phyloP scores from a whole-genome alignment of 2,888 invertebrate species.

The Epistrophella euchroma region DNA sequence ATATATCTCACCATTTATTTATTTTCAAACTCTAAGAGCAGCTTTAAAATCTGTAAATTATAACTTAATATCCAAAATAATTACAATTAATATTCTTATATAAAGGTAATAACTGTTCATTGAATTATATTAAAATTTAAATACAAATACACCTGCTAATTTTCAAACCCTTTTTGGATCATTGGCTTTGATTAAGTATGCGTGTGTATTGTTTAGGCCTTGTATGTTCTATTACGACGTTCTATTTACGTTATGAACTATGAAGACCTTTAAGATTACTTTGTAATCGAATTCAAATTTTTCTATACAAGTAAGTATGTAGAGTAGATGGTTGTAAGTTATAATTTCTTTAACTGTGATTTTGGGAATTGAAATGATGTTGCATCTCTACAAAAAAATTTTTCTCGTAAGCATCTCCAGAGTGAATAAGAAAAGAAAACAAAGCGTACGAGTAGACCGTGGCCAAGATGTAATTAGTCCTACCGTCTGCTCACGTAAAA shows the following conservation, averaged over 20 bases:
- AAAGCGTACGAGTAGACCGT: constrained; percentile 71
- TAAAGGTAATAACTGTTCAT: background rate
- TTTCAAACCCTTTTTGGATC: constrained; percentile 6
- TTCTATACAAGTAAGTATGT: background rate
- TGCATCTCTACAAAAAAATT: background rate
- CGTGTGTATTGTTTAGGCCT: background rate
- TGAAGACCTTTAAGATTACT: background rate
- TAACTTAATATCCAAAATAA: background rate
- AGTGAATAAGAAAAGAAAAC: background rate
- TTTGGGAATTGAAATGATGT: background rate
- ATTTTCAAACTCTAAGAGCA: no score
- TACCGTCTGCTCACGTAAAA: constrained; percentile 40
- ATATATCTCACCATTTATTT: no score
- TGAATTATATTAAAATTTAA: background rate
- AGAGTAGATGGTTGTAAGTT: background rate
- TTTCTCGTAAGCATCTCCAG: background rate
- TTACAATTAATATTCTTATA: background rate
- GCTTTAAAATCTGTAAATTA: no score
- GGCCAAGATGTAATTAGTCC: constrained; percentile 64
- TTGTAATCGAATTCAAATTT: background rate
- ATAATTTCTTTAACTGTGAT: background rate
- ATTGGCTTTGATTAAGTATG: background rate
- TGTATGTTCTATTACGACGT: background rate
- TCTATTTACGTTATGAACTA: background rate
- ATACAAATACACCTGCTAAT: background rate